Base-by-base conservation (phyloP, 1,140 invertebrate genomes). In the Pogonomyrmex barbatus region DNA sequence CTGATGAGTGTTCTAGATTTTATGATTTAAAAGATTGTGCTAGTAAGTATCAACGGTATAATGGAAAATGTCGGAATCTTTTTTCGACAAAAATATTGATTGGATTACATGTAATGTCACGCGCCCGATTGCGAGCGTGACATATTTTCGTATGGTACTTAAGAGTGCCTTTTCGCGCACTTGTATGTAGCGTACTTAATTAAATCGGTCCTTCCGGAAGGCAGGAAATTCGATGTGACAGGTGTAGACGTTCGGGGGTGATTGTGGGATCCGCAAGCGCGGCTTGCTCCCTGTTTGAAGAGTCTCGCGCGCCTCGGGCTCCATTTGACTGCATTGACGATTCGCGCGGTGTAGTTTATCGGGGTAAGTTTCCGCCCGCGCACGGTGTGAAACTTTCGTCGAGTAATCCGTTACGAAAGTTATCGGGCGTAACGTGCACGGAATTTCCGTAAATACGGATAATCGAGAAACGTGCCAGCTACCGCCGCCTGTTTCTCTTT, bases 321-420 rank as follows among this genome's bases (percentile, higher is more conserved):
- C 88, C 81, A 90, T 90, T 90, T 90, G 88, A 90, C 89, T 90
- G 88, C 85, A 90, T 90, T 85, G 89, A 90, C 68, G 81, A 90
- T 90, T 90, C 88, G 86, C 12, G 39, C 60, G 68, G 68, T 90
- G 88, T 90, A 90, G 85, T 90, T 89, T 81, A 89, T 62, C 79
- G 88, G 77, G 76, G 47, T 56, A 83, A 87, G 75, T 87, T 91
- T 88, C 85, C 68, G 63, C 62, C 81, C 62, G 76, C 62, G 63
- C 58, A 47, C 68, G 79, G 56, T 73, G 79, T 78, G 87, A 93
- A 93, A 93, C 89, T 91, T 93, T 92, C 90, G 83, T 24, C 88
- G 92, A 79, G 91, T 91, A 91, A 93, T 89, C 91, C 92, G 92
- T 92, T 91, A 91, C 91, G 90, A 93, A 92, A 92, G 92, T 93